phyloP scores from a whole-genome alignment of 1,140 invertebrate genomes.

The Zeugodacus cucurbitae region DNA sequence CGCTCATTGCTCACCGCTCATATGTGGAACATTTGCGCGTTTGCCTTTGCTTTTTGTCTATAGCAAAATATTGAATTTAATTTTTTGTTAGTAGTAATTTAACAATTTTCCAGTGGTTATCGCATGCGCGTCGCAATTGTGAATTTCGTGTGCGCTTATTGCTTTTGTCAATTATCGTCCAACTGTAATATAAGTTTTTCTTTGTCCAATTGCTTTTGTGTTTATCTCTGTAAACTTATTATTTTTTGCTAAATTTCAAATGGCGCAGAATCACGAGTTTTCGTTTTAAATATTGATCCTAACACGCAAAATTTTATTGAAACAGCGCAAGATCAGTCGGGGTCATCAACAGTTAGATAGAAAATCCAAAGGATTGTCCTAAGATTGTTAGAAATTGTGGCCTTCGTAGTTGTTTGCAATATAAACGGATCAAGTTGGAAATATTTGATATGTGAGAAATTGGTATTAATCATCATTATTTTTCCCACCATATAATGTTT shows the following conservation, averaged over 20 bases:
- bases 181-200: background rate
- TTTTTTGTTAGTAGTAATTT: constrained; percentile 66
- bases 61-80: constrained; percentile 67
- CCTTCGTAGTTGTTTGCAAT: no score
- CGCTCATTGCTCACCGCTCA: constrained; percentile 35
- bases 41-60: constrained; percentile 54
- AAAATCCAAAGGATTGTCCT: no score
- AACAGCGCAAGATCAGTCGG: background rate
- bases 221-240: background rate
- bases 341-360: no score
- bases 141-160: constrained; percentile 38
- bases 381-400: no score
- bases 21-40: background rate
- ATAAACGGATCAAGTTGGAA: no score
- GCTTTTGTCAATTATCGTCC: constrained; percentile 16
- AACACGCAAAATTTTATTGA: background rate
- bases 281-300: background rate
- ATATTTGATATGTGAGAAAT: no score
- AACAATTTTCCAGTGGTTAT: constrained; percentile 66
- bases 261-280: background rate
- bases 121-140: constrained; percentile 62
- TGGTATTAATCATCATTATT: no score
- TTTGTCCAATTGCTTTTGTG: background rate
- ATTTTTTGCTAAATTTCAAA: background rate
- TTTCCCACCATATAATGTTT: no score